These are phyloP conservation scores for Synanthedon andrenaeformis DNA, from an alignment of 2,888 invertebrate species.

Conservation along the genomic window DNA sequence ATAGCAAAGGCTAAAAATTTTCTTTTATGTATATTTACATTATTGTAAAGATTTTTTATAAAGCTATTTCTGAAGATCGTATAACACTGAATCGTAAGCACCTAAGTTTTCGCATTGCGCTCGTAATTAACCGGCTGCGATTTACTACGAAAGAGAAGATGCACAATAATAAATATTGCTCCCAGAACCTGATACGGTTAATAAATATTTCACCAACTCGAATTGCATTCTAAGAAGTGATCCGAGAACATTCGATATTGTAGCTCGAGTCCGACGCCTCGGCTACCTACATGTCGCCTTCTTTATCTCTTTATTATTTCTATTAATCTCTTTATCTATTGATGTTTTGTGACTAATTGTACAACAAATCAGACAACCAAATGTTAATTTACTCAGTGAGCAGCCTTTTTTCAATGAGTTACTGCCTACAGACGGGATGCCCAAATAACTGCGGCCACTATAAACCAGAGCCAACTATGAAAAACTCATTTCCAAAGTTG, in stretches of 20 bases:
- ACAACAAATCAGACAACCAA: constrained; percentile 37
- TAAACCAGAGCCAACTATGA: too few species aligned
- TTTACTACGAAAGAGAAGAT: background rate
- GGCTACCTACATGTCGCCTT: constrained; percentile 35
- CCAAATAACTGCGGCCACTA: too few species aligned
- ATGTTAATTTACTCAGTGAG: constrained; percentile 34
- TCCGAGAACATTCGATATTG: constrained; percentile 27
- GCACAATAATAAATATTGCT: background rate
- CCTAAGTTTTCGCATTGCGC: background rate
- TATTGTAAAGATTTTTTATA: too few species aligned
- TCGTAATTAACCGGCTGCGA: background rate
- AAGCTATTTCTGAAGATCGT: too few species aligned
- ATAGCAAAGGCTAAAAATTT: too few species aligned
- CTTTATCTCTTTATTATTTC: constrained; percentile 14
- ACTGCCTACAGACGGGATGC: background rate
- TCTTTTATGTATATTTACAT: too few species aligned
- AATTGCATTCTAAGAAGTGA: constrained; percentile 56
- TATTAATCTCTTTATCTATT: background rate
- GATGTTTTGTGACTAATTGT: constrained; percentile 44
- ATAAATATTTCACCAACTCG: constrained; percentile 58
- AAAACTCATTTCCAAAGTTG: too few species aligned
- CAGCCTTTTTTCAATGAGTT: constrained; percentile 20
- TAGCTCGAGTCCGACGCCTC: constrained; percentile 36
- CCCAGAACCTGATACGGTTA: constrained; percentile 52
- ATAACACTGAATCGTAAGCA: background rate